phyloP scores from a whole-genome alignment of 2,888 invertebrate species.

The Mantis religiosa region DNA sequence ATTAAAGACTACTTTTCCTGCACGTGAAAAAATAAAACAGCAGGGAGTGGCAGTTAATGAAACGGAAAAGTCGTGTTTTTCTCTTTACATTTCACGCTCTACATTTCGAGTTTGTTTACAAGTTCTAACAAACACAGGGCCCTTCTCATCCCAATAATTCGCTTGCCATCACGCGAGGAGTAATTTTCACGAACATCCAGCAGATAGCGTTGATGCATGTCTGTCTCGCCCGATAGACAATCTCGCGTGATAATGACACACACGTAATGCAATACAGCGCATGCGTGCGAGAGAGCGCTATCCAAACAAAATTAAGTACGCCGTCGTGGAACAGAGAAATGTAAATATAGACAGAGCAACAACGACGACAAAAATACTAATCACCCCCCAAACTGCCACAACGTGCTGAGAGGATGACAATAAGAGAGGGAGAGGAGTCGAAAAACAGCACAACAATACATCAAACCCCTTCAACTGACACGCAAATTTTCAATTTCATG shows the following conservation, averaged over 20 bases:
- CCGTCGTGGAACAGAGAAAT: not conserved
- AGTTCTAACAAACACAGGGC: not conserved
- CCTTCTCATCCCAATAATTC: not conserved
- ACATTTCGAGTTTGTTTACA: not conserved
- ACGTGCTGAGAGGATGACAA: not conserved
- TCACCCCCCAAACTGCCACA: not conserved
- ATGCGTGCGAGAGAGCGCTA: not conserved
- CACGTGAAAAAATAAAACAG: not conserved
- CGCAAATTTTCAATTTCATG: conserved; percentile 9
- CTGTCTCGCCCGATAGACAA: not conserved
- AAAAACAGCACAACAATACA: not conserved
- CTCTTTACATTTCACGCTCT: not conserved
- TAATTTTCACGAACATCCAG: not conserved
- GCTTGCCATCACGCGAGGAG: not conserved
- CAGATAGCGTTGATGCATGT: not conserved
- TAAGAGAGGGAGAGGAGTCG: not conserved
- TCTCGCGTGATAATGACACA: not conserved
- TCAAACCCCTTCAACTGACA: not conserved
- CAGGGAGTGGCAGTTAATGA: not conserved
- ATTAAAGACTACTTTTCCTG: not conserved
- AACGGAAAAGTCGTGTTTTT: not conserved
- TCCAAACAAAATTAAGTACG: not conserved
- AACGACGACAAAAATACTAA: not conserved
- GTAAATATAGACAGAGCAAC: not conserved
- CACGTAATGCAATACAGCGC: not conserved